These are phyloP conservation scores for Ciconia nigra DNA, from an alignment of 2,797 vertebrate species.

Conservation along the genomic window DNA sequence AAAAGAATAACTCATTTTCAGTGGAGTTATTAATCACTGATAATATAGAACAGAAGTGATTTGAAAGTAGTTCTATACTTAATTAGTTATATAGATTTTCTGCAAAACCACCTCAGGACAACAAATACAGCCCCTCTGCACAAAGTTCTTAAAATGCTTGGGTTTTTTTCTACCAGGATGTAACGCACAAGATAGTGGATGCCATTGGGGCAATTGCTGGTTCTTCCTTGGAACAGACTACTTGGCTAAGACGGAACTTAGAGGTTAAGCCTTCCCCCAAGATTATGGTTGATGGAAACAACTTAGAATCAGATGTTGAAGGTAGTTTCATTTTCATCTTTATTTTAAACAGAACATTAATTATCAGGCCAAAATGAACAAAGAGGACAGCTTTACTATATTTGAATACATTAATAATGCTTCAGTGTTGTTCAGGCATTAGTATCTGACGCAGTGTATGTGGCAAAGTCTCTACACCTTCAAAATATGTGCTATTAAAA, in stretches of 20 bases:
- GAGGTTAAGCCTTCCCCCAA: constrained; percentile 97
- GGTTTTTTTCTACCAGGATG: constrained; percentile 77
- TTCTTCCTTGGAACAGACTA: constrained; percentile 97
- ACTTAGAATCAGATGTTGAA: constrained; percentile 92
- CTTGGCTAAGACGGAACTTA: constrained; percentile 95
- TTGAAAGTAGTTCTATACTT: neutral
- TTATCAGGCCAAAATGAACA: neutral
- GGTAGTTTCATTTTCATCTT: constrained; percentile 71
- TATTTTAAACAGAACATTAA: neutral
- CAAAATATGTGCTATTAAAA: neutral
- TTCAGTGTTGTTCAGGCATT: neutral
- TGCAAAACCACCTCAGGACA: neutral
- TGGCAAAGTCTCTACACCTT: neutral
- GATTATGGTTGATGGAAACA: constrained; percentile 92
- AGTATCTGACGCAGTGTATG: neutral
- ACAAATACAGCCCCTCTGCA: neutral
- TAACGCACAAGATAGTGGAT: constrained; percentile 97
- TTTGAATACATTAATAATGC: neutral
- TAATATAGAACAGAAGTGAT: neutral
- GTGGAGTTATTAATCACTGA: neutral
- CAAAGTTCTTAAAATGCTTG: neutral
- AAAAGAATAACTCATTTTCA: neutral
- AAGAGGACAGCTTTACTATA: neutral
- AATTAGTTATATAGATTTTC: neutral
- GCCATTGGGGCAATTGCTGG: constrained; percentile 95